A percentile compares a stretch with the other conserved stretches of the same genome.
Evolutionary conservation across 2,113 vertebrate species (phyloP).

Genomic region (Hiodon alosoides): DNA sequence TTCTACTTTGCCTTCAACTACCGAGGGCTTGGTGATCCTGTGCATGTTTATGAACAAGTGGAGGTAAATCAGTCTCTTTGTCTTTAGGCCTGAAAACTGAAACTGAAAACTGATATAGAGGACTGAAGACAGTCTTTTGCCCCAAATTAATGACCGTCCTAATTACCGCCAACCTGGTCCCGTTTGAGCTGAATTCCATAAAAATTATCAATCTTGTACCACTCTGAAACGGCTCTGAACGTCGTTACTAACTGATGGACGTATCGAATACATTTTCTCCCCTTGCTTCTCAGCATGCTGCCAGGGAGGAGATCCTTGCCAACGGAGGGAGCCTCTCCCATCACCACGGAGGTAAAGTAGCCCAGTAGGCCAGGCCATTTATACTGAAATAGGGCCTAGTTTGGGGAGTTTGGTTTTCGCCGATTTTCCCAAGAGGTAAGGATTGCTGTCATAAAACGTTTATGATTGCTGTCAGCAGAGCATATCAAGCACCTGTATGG

Average conservation of each 20-base stretch:
- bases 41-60: conserved; percentile 88
- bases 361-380: background rate
- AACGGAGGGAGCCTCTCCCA: conserved; percentile 97
- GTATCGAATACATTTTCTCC: background rate
- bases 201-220: too few species aligned
- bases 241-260: background rate
- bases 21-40: conserved; percentile 88
- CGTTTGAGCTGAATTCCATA: too few species aligned
- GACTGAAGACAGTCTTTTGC: too few species aligned
- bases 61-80: conserved; percentile 68
- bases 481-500: too few species aligned
- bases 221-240: too few species aligned
- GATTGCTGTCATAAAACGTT: too few species aligned
- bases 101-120: background rate
- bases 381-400: background rate
- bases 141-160: too few species aligned
- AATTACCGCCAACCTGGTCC: too few species aligned
- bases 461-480: too few species aligned
- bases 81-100: background rate
- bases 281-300: conserved; percentile 72
- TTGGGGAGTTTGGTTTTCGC: background rate
- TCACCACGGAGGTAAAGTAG: conserved; percentile 91
- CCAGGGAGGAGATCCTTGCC: conserved; percentile 95
- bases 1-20: conserved; percentile 99
- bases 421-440: too few species aligned